A percentile compares a stretch with the other conserved stretches of the same genome.
Conservation (phyloP, 2,113 vertebrate genomes). For the Hydrolagus affinis region DNA sequence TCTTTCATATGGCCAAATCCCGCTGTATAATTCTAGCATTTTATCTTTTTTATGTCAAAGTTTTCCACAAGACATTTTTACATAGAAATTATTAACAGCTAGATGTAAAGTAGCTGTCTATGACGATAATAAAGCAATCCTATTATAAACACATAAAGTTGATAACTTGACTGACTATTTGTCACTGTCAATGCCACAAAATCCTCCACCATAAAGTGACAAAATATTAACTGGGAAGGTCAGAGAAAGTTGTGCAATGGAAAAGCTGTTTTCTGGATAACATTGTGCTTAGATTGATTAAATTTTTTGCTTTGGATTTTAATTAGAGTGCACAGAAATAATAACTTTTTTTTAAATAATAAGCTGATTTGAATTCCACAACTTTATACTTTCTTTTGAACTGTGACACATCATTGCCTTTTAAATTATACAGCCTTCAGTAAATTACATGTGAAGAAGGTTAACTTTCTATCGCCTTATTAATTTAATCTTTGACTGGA, state of each 20-base stretch:
- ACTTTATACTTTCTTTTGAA: not conserved
- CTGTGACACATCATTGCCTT: not conserved
- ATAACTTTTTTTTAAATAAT: too few relatives aligned
- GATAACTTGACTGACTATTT: too few relatives aligned
- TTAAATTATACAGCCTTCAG: not conserved
- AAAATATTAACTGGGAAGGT: not conserved
- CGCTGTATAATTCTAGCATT: too few relatives aligned
- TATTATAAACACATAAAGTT: too few relatives aligned
- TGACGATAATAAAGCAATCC: too few relatives aligned
- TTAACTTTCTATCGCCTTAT: constrained; percentile 15
- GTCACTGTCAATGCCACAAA: too few relatives aligned
- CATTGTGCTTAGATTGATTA: not conserved
- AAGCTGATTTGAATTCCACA: too few relatives aligned
- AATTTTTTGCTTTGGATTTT: not conserved
- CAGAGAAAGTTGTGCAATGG: not conserved
- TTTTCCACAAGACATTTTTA: too few relatives aligned
- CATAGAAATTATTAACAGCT: too few relatives aligned
- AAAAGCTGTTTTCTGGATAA: not conserved
- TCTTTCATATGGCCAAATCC: too few relatives aligned
- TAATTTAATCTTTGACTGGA: constrained; percentile 29
- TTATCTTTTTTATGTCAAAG: too few relatives aligned
- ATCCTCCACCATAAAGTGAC: not conserved
- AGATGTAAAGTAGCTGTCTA: too few relatives aligned
- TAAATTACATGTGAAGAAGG: constrained; percentile 1
- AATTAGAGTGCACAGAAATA: not conserved